Evolutionary conservation across 2,888 invertebrate species (phyloP).

Genomic region (Iselma pallidipennis): DNA sequence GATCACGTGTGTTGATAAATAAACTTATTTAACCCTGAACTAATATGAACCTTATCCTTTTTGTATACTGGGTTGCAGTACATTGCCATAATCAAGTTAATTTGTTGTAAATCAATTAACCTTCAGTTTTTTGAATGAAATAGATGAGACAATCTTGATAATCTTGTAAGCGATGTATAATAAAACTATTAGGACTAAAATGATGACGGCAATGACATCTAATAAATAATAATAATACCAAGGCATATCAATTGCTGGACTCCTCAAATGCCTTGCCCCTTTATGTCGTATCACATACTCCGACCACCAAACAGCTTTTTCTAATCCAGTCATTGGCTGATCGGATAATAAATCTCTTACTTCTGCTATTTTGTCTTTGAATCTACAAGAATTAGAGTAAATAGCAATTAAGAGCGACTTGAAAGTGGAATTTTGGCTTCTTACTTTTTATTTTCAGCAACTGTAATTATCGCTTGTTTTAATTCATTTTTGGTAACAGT

Average conservation of each 20-base stretch:
- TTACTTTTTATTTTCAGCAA: conserved; percentile 8
- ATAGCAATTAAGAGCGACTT: neutral
- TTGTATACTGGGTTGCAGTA: too few species aligned
- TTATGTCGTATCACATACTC: conserved; percentile 59
- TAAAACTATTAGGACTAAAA: too few species aligned
- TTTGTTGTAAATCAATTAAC: too few species aligned
- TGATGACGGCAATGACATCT: too few species aligned
- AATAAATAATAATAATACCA: conserved; percentile 55
- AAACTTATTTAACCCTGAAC: too few species aligned
- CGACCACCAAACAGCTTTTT: conserved; percentile 60
- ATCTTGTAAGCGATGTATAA: too few species aligned
- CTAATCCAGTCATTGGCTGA: conserved; percentile 51
- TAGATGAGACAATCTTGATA: too few species aligned
- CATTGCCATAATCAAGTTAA: too few species aligned
- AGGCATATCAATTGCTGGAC: conserved; percentile 53
- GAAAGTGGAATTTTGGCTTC: neutral
- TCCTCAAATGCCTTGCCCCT: conserved; percentile 56
- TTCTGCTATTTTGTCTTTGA: conserved; percentile 30
- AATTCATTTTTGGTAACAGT: conserved; percentile 4
- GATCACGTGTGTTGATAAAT: too few species aligned
- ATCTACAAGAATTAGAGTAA: conserved; percentile 13
- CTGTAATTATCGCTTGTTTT: conserved; percentile 6
- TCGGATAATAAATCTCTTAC: conserved; percentile 48
- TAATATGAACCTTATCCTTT: too few species aligned
- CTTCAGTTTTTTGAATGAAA: too few species aligned